These are phyloP conservation scores for Scrobipalpa costella DNA, from an alignment of 2,888 invertebrate genomes.

Conservation along the genomic window DNA sequence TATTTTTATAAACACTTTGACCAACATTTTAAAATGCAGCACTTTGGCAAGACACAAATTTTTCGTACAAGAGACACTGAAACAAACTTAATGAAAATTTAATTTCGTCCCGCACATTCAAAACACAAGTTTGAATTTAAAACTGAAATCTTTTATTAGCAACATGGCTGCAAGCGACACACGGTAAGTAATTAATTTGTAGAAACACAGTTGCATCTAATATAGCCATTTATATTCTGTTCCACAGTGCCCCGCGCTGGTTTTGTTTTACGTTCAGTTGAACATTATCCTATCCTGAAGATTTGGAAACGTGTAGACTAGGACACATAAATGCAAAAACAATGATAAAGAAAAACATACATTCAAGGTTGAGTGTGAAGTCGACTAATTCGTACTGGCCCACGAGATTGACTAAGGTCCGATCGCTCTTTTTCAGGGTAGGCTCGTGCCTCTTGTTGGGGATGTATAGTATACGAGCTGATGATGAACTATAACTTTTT, in stretches of 20 bases:
- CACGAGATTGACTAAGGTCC: too few relatives aligned
- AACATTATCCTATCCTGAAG: constrained; percentile 40
- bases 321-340: constrained; percentile 12
- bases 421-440: too few relatives aligned
- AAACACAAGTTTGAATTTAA: constrained; percentile 6
- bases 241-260: constrained; percentile 42
- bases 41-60: background rate
- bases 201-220: constrained; percentile 53
- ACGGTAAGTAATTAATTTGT: constrained; percentile 55
- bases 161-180: constrained; percentile 33
- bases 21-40: background rate
- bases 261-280: constrained; percentile 47
- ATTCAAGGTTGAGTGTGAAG: too few relatives aligned
- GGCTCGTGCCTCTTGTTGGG: too few relatives aligned
- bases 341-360: background rate
- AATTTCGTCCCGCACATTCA: background rate
- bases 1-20: too few relatives aligned
- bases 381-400: too few relatives aligned
- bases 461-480: too few relatives aligned
- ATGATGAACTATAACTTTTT: too few relatives aligned
- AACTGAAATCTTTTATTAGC: constrained; percentile 20
- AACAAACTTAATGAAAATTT: background rate
- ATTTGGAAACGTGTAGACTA: constrained; percentile 47
- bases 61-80: background rate
- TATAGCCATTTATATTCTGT: constrained; percentile 58